A percentile compares a stretch with the other conserved stretches of the same genome.
Evolutionary conservation across 2,888 invertebrate genomes (phyloP).

Genomic region (Andrena camellia): DNA sequence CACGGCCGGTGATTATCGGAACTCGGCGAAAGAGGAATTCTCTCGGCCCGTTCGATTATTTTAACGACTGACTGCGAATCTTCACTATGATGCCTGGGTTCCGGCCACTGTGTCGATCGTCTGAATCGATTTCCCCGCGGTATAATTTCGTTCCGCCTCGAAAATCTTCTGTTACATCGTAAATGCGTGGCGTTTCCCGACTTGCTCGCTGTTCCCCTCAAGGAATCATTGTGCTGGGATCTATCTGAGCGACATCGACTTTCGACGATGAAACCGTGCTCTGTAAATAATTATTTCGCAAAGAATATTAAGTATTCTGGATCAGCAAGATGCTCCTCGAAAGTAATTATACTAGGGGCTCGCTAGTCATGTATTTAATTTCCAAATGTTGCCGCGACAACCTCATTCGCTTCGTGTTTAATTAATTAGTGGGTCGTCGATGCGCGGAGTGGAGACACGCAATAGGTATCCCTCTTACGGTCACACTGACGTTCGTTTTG

Average conservation of each 20-base stretch:
- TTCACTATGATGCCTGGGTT: conserved; percentile 35
- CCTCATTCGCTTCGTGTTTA: neutral
- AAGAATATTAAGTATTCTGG: too few relatives aligned
- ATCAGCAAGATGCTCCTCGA: too few relatives aligned
- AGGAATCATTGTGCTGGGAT: neutral
- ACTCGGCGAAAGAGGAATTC: conserved; percentile 45
- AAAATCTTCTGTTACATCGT: conserved; percentile 6
- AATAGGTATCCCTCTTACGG: too few relatives aligned
- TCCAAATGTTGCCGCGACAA: neutral
- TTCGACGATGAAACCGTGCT: neutral
- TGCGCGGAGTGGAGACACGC: too few relatives aligned
- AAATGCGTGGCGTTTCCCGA: neutral
- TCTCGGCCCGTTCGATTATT: conserved; percentile 70
- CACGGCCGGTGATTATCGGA: conserved; percentile 73
- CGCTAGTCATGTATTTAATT: neutral
- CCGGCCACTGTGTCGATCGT: conserved; percentile 32
- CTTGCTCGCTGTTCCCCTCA: neutral
- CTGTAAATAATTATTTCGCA: neutral
- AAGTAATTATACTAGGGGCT: neutral
- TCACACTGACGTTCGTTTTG: too few relatives aligned
- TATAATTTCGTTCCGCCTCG: conserved; percentile 49
- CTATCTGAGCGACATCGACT: neutral
- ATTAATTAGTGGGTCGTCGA: conserved; percentile 6
- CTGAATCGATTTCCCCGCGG: conserved; percentile 62
- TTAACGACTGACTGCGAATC: conserved; percentile 62